Evolutionary conservation across 2,888 invertebrate species (phyloP), one percentile per base, ranked within the genome.

Genomic region (Cecidostiba fungosa): DNA sequence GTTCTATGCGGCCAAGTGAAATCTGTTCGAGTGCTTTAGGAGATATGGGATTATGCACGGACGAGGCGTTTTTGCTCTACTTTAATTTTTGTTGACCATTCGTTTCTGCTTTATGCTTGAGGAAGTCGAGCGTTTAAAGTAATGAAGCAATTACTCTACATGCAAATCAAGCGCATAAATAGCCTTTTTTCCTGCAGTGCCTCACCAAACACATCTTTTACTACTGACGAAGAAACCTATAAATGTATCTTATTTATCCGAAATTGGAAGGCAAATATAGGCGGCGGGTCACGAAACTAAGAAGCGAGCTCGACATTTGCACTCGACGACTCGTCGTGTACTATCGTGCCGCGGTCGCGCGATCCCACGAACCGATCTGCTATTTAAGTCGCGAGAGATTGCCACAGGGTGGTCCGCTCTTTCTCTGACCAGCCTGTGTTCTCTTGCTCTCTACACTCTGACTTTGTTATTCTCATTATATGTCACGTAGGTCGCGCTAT

Each of bases 391-490:
- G 14, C 62, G 32, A 43, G 32, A 29, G 29, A 72, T 77, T 72
- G 62, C 77, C 76, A 50, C 72, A 14, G 83, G 83, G 83, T 83
- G 83, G 82, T 82, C 82, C 54, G 54, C 36, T 66, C 50, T 66
- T 66, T 76, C 74, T 26, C 72, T 72, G 14, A 29, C 62, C 62
- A 10, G 29, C 29, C 6, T 54, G 3, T 19, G 12, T 19, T 39
- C 36, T 59, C 16, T 54, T 69, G 19, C 43, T 74, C 69, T 43
- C 36, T 76, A 36, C 50, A 50, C 76, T 82, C 39, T 59, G 47
- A 54, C 77, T 81, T 85, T 85, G 85, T 85, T 81, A 81, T 77
- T 76, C 81, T 85, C 81, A 77, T 81, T 85, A 81, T 77, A 36
- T 70, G 77, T 73, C 81, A 66, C 62, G 39, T 32, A 78, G 62